Percentiles rank a stretch among this genome's conserved stretches.
Evolutionary conservation across 2,797 vertebrate species (phyloP).

Genomic region (Corythornis leucogaster): DNA sequence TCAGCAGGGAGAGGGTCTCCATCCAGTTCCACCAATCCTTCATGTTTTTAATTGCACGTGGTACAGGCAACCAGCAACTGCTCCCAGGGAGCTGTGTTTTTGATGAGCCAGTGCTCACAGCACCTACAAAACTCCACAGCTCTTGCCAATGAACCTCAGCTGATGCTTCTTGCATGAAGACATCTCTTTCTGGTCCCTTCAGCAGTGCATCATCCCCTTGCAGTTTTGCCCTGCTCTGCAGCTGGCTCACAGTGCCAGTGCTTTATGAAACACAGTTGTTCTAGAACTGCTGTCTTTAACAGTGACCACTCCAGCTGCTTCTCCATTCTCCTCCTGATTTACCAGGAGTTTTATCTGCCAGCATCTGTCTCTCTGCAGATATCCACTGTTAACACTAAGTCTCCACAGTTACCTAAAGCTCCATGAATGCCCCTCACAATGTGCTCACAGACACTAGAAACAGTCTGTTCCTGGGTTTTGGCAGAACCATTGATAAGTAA

Average conservation of each 20-base stretch:
- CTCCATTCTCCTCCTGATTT: neutral
- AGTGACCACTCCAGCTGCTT: neutral
- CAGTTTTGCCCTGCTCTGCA: neutral
- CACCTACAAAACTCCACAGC: rapidly evolving
- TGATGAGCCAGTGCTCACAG: neutral
- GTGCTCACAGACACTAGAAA: neutral
- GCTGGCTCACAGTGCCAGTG: neutral
- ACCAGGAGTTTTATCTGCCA: neutral
- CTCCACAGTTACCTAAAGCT: neutral
- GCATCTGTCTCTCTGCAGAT: neutral
- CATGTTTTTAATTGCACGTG: neutral
- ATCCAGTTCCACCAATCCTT: neutral
- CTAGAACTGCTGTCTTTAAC: neutral
- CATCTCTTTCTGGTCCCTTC: neutral
- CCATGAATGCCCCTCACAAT: neutral
- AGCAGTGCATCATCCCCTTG: neutral
- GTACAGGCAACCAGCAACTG: neutral
- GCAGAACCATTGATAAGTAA: neutral
- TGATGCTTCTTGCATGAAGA: neutral
- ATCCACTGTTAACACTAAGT: neutral
- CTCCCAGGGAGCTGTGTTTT: neutral
- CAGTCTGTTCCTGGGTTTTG: neutral
- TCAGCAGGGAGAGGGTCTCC: neutral
- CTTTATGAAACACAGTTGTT: neutral
- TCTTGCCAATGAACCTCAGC: rapidly evolving